Conservation (phyloP, 2,113 vertebrate genomes). For the Clarias magur region DNA sequence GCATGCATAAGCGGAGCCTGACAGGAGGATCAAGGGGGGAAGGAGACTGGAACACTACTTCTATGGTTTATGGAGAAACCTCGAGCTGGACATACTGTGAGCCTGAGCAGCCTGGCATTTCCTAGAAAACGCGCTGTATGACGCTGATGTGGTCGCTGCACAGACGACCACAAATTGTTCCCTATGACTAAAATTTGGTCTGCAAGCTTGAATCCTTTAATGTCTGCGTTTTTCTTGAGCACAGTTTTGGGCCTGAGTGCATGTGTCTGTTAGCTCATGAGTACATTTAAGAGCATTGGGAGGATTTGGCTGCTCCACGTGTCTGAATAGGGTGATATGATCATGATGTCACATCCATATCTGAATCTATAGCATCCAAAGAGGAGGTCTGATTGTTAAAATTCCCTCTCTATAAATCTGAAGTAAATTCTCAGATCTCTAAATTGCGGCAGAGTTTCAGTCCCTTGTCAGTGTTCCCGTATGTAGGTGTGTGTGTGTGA, state of each 20-base stretch:
- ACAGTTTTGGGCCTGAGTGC: neutral
- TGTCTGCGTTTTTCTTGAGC: neutral
- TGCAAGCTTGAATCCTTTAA: neutral
- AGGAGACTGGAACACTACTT: constrained; percentile 6
- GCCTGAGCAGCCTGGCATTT: neutral
- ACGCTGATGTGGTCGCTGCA: no score
- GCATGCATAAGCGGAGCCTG: constrained; percentile 23
- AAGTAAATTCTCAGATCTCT: neutral
- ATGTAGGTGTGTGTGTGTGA: neutral
- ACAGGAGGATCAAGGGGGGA: constrained; percentile 10
- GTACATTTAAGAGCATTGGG: no score
- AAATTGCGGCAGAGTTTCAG: neutral
- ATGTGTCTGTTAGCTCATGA: neutral
- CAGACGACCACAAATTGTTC: neutral
- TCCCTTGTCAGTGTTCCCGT: neutral
- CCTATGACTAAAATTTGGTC: neutral
- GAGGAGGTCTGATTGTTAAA: neutral
- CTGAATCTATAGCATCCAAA: neutral
- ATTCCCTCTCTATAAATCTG: neutral
- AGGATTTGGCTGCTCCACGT: no score
- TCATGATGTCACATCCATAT: neutral
- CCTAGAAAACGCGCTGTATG: neutral
- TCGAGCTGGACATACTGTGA: neutral
- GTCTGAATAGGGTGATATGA: neutral
- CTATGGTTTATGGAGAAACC: neutral